Evolutionary conservation across 1,140 invertebrate genomes (phyloP).

Genomic region (Danaus melanippus): DNA sequence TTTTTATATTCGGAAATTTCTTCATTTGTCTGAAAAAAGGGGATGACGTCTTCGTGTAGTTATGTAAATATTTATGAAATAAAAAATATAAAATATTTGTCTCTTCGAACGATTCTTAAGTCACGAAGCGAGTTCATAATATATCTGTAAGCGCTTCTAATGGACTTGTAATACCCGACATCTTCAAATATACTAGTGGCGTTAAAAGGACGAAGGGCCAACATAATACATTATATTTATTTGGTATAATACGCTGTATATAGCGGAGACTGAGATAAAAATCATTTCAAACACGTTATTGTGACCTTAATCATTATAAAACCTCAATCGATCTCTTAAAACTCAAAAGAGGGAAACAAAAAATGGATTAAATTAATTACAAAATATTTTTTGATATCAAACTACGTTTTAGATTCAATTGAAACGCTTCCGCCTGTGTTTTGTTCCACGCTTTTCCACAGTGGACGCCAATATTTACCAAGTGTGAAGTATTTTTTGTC

Average conservation of each 20-base stretch:
- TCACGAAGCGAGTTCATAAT: conserved; percentile 28
- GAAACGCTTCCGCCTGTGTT: conserved; percentile 13
- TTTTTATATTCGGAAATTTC: too few relatives aligned
- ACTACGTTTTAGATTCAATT: too few relatives aligned
- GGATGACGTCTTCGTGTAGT: too few relatives aligned
- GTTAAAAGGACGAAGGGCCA: conserved; percentile 66
- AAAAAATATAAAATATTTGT: neutral
- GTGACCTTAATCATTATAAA: too few relatives aligned
- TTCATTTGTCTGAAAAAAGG: too few relatives aligned
- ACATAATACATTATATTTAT: conserved; percentile 45
- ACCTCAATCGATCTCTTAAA: too few relatives aligned
- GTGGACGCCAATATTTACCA: conserved; percentile 62
- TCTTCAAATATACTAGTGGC: conserved; percentile 66
- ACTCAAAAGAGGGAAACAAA: too few relatives aligned
- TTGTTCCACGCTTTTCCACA: conserved; percentile 27
- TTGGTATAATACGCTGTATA: conserved; percentile 16
- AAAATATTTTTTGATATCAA: too few relatives aligned
- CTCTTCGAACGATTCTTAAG: conserved; percentile 23
- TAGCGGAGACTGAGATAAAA: too few relatives aligned
- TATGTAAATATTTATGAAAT: too few relatives aligned
- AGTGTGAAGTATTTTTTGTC: conserved; percentile 67
- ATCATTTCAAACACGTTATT: too few relatives aligned
- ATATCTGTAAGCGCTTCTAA: conserved; percentile 66
- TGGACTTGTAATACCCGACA: conserved; percentile 66
- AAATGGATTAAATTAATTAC: too few relatives aligned